A percentile compares a stretch with the other conserved stretches of the same genome.
Conservation (phyloP, 1,140 invertebrate species). For the Teleogryllus occipitalis region DNA sequence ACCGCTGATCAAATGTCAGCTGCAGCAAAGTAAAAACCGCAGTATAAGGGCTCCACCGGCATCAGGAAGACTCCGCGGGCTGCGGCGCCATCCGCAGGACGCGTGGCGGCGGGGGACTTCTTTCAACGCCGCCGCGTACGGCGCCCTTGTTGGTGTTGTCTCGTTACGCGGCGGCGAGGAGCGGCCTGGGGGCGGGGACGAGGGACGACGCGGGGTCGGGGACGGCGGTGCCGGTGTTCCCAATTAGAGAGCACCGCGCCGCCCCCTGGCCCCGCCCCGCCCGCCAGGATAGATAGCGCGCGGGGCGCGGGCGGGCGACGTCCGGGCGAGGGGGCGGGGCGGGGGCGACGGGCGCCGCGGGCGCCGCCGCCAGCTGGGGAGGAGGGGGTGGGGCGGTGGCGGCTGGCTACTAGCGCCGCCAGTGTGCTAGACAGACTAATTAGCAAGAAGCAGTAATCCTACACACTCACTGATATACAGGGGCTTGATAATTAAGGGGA, state of each 20-base stretch:
- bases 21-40: too few relatives aligned
- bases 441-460: conserved; percentile 17
- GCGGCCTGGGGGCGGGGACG: neutral
- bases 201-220: neutral
- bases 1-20: too few relatives aligned
- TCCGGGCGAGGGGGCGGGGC: neutral
- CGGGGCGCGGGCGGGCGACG: too few relatives aligned
- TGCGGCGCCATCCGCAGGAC: too few relatives aligned
- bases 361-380: too few relatives aligned
- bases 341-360: too few relatives aligned
- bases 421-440: conserved; percentile 12
- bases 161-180: neutral
- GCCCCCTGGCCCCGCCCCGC: neutral
- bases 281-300: conserved; percentile 10
- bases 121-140: neutral
- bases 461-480: conserved; percentile 8
- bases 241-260: conserved; percentile 12
- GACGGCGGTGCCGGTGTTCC: neutral
- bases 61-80: too few relatives aligned
- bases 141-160: too few relatives aligned
- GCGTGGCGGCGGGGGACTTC: neutral
- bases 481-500: conserved; percentile 11
- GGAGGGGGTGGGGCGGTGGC: too few relatives aligned
- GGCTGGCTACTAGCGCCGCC: neutral
- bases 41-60: too few relatives aligned